Evolutionary conservation across 2,888 invertebrate species (phyloP).

Genomic region (Dryobotodes eremita): DNA sequence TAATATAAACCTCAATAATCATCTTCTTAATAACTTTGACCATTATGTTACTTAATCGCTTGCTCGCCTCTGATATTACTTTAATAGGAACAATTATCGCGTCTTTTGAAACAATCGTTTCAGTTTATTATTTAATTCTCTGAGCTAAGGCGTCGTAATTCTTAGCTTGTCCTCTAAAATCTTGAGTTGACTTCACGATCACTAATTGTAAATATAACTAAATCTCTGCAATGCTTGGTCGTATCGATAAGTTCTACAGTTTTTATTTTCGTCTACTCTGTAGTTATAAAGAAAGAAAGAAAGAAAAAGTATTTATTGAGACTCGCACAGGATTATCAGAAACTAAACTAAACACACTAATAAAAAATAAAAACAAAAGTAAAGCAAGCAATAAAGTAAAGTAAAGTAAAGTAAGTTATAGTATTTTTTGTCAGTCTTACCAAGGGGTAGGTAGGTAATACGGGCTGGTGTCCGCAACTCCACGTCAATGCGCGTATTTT

Average conservation of each 20-base stretch:
- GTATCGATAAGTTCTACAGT: not conserved
- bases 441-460: too few species aligned
- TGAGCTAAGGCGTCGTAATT: not conserved
- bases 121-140: slow-evolving; percentile 36
- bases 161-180: slow-evolving; percentile 37
- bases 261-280: too few species aligned
- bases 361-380: too few species aligned
- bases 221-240: not conserved
- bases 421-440: too few species aligned
- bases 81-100: slow-evolving; percentile 48
- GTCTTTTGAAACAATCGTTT: slow-evolving; percentile 38
- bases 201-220: not conserved
- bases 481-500: too few species aligned
- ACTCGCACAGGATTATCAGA: too few species aligned
- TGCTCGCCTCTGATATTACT: slow-evolving; percentile 46
- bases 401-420: too few species aligned
- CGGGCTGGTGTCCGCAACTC: too few species aligned
- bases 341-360: too few species aligned
- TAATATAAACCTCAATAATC: slow-evolving; percentile 20
- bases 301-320: too few species aligned
- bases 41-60: slow-evolving; percentile 38
- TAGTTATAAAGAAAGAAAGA: too few species aligned
- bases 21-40: slow-evolving; percentile 33
- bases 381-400: too few species aligned
- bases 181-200: slow-evolving; percentile 4